These are phyloP conservation scores for Heteromurus nitidus DNA, from an alignment of 2,888 invertebrate genomes.

Conservation along the genomic window DNA sequence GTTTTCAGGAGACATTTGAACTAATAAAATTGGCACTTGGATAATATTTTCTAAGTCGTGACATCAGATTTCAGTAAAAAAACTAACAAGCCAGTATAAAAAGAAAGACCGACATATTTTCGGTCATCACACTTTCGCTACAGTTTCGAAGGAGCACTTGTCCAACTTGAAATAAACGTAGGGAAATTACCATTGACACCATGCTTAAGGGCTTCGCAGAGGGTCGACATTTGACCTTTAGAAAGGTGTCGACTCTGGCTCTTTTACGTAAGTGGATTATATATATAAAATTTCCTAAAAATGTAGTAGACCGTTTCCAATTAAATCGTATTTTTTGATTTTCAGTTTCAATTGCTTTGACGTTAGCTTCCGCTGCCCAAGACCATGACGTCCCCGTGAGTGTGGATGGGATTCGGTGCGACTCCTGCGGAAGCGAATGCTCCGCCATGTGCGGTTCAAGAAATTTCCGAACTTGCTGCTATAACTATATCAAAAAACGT, in stretches of 20 bases:
- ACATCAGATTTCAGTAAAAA: no score
- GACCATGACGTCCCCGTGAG: conserved; percentile 50
- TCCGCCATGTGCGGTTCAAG: conserved; percentile 82
- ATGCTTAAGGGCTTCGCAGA: no score
- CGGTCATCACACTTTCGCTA: no score
- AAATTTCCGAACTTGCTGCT: conserved; percentile 84
- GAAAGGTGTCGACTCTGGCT: neutral
- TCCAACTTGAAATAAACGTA: no score
- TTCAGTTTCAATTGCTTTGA: conserved; percentile 32
- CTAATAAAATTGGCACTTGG: no score
- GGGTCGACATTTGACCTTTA: neutral
- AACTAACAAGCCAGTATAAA: no score
- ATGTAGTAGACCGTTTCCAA: neutral
- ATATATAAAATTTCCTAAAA: neutral
- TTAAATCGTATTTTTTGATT: neutral
- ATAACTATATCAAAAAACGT: conserved; percentile 82
- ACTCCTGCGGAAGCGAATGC: conserved; percentile 83
- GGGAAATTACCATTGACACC: no score
- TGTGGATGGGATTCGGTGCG: conserved; percentile 79
- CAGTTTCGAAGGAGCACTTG: no score
- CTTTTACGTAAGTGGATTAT: conserved; percentile 7
- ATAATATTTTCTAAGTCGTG: no score
- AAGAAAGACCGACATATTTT: no score
- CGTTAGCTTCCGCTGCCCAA: conserved; percentile 9
- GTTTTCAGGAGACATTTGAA: no score